phyloP scores from a whole-genome alignment of 2,888 invertebrate species.

The Xanthia togata region DNA sequence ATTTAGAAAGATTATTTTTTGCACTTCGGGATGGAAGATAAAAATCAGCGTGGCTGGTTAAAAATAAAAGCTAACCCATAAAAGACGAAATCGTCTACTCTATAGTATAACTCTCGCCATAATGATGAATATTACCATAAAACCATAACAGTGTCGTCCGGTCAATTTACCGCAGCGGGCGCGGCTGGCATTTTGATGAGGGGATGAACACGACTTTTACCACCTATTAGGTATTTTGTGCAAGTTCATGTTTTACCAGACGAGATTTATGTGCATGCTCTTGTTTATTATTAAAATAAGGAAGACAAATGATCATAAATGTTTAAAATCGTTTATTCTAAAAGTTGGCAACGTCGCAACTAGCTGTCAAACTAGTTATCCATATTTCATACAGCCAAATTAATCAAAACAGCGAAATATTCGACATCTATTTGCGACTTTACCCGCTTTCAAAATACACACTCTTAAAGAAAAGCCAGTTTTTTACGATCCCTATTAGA shows the following conservation, averaged over 20 bases:
- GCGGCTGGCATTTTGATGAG: slow-evolving; percentile 63
- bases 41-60: slow-evolving; percentile 11
- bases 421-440: too few species aligned
- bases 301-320: neutral
- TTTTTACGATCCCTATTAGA: too few species aligned
- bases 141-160: slow-evolving; percentile 34
- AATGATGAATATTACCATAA: slow-evolving; percentile 55
- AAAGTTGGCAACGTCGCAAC: too few species aligned
- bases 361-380: too few species aligned
- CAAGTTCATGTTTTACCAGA: slow-evolving; percentile 20
- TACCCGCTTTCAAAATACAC: too few species aligned
- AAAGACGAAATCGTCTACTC: slow-evolving; percentile 13
- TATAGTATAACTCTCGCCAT: slow-evolving; percentile 21
- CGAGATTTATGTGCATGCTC: neutral
- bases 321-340: neutral
- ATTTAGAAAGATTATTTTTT: neutral
- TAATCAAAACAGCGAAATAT: too few species aligned
- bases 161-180: slow-evolving; percentile 68
- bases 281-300: slow-evolving; percentile 4
- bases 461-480: too few species aligned
- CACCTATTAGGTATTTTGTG: slow-evolving; percentile 25
- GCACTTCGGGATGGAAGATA: neutral
- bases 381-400: too few species aligned
- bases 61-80: slow-evolving; percentile 30
- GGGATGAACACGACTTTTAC: slow-evolving; percentile 47